A percentile compares a stretch with the other conserved stretches of the same genome.
Evolutionary conservation across 2,797 vertebrate species (phyloP).

Genomic region (Xerus rutilus): DNA sequence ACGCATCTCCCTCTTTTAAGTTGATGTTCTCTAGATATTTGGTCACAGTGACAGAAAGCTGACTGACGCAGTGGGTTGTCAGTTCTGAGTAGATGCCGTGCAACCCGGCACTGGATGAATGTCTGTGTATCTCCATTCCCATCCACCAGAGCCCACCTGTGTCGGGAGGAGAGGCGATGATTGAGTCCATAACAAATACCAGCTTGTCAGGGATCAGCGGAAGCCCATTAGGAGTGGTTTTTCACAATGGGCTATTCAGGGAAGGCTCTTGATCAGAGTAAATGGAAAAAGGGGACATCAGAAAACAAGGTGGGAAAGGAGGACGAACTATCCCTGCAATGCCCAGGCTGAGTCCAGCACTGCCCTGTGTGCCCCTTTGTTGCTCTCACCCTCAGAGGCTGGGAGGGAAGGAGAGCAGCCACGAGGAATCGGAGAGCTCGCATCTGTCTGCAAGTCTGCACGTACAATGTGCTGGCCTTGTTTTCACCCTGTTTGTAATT

Average conservation of each 20-base stretch:
- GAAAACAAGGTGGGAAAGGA: neutral
- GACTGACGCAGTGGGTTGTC: too few relatives aligned
- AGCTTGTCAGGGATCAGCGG: neutral
- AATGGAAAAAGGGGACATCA: neutral
- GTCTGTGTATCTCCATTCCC: neutral
- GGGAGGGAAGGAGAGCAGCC: too few relatives aligned
- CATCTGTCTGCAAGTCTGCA: neutral
- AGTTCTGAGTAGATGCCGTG: neutral
- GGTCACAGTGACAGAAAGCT: too few relatives aligned
- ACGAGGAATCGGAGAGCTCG: fast-evolving
- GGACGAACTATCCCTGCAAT: fast-evolving
- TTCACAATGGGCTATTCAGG: neutral
- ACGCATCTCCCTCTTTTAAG: too few relatives aligned
- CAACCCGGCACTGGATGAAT: neutral
- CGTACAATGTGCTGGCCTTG: fast-evolving
- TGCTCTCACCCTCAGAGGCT: neutral
- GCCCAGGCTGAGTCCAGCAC: neutral
- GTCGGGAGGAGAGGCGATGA: neutral
- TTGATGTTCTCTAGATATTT: too few relatives aligned
- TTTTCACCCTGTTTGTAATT: neutral
- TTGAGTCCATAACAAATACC: neutral
- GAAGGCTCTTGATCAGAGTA: neutral
- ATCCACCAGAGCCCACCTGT: neutral
- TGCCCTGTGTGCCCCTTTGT: fast-evolving
- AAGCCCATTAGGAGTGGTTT: neutral